These are phyloP conservation scores for cat (Felis catus) DNA, from an alignment of 2,113 vertebrate genomes.

Conservation along the genomic window DNA sequence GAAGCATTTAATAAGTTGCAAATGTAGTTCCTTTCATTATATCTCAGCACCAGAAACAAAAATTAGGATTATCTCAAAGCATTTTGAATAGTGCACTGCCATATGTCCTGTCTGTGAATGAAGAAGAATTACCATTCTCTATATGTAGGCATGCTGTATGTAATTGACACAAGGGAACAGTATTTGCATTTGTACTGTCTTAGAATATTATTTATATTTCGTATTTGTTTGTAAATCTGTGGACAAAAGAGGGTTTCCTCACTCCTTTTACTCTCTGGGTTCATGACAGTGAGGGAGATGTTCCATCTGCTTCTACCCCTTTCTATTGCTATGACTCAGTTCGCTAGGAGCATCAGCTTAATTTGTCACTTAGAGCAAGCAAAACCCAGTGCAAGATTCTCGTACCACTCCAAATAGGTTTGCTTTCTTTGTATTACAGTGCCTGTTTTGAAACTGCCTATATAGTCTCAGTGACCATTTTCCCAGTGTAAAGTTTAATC, in stretches of 20 bases:
- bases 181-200: conserved; percentile 90
- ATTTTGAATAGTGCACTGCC: conserved; percentile 88
- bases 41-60: conserved; percentile 85
- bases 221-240: conserved; percentile 87
- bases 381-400: conserved; percentile 79
- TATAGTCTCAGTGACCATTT: conserved; percentile 63
- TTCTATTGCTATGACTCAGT: conserved; percentile 72
- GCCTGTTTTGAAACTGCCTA: conserved; percentile 72
- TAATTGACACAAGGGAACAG: conserved; percentile 89
- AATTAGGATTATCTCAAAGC: conserved; percentile 86
- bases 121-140: conserved; percentile 88
- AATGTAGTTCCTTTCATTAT: conserved; percentile 88
- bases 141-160: conserved; percentile 92
- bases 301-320: conserved; percentile 78
- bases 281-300: conserved; percentile 81
- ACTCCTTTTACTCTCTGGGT: conserved; percentile 81
- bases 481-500: conserved; percentile 65
- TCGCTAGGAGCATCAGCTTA: conserved; percentile 74
- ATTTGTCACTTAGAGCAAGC: conserved; percentile 82
- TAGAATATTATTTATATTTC: conserved; percentile 93
- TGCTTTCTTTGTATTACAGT: conserved; percentile 78
- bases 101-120: conserved; percentile 88
- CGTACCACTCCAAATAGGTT: conserved; percentile 71
- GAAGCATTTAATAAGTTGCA: conserved; percentile 89
- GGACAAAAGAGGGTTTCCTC: conserved; percentile 83